Evolutionary conservation across 2,113 vertebrate species (phyloP).

Genomic region (Connochaetes taurinus): DNA sequence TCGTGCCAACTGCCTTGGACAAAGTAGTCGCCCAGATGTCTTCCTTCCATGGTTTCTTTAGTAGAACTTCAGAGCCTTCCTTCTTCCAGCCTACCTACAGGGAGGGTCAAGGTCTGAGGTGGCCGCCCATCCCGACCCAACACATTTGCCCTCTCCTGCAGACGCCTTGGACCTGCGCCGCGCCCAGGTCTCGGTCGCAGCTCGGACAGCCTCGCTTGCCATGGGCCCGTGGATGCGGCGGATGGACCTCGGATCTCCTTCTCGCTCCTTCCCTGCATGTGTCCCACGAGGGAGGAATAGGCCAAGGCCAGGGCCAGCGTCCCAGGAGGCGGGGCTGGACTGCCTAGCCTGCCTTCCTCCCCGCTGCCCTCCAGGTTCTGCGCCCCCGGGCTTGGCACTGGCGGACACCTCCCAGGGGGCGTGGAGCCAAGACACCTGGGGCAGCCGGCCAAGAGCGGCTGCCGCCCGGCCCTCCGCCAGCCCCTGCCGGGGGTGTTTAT

Average conservation of each 20-base stretch:
- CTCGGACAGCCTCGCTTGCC: accelerated
- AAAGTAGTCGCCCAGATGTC: not conserved
- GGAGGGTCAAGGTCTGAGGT: not conserved
- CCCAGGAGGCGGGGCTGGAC: not conserved
- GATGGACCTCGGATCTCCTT: not conserved
- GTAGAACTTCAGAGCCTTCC: not conserved
- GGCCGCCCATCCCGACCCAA: too few relatives aligned
- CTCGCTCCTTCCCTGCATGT: not conserved
- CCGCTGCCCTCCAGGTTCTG: not conserved
- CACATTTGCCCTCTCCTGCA: not conserved
- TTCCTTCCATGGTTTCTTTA: not conserved
- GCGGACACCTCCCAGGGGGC: not conserved
- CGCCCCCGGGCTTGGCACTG: not conserved
- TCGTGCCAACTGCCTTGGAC: not conserved
- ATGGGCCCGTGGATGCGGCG: accelerated
- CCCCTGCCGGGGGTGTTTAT: not conserved
- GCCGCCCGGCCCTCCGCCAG: not conserved
- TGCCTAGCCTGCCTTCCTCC: not conserved
- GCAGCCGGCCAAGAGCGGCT: accelerated
- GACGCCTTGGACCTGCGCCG: accelerated
- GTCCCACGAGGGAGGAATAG: not conserved
- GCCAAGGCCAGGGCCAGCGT: not conserved
- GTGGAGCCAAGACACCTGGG: not conserved
- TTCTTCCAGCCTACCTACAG: not conserved
- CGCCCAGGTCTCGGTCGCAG: accelerated